Evolutionary conservation across 2,888 invertebrate species (phyloP).

Genomic region (Tinea pellionella): DNA sequence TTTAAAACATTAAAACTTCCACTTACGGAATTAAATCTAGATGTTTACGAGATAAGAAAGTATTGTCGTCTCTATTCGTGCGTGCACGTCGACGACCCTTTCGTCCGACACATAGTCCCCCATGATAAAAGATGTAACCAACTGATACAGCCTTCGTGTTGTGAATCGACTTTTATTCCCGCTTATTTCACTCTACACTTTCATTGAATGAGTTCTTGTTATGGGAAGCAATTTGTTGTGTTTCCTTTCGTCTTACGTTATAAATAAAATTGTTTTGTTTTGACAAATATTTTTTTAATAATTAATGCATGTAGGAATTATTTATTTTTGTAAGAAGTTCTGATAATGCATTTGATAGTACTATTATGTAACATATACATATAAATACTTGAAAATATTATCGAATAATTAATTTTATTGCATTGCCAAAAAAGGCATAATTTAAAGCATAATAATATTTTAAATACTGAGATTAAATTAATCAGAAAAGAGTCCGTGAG

Average conservation of each 20-base stretch:
- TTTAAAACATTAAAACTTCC: too few species aligned
- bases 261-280: neutral
- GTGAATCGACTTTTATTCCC: neutral
- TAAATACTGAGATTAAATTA: too few species aligned
- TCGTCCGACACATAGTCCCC: neutral
- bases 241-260: neutral
- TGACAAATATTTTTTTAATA: too few species aligned
- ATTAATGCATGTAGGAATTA: too few species aligned
- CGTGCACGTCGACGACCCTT: neutral
- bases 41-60: neutral
- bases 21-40: neutral
- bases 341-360: too few species aligned
- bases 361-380: too few species aligned
- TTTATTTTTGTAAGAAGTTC: too few species aligned
- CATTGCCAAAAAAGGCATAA: too few species aligned
- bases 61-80: neutral
- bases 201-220: constrained; percentile 6
- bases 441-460: too few species aligned
- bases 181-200: constrained; percentile 2
- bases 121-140: constrained; percentile 12
- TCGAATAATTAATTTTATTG: too few species aligned
- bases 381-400: too few species aligned
- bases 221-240: constrained; percentile 10
- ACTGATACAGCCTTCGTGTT: constrained; percentile 6
- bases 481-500: too few species aligned